Conservation (phyloP, 2,888 invertebrate species). For the Trimorus sp. region DNA sequence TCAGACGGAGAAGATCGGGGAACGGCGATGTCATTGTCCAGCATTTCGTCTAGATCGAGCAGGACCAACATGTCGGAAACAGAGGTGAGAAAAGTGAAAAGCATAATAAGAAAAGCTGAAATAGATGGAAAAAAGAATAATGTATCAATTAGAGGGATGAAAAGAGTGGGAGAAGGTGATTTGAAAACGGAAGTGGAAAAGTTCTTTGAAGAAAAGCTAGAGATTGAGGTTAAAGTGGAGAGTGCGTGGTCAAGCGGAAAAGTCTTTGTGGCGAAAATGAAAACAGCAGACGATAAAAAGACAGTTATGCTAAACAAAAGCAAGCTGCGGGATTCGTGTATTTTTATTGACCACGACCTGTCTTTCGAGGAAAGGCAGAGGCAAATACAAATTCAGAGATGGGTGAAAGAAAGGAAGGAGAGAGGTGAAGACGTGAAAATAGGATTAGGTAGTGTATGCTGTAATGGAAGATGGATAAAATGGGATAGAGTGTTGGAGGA, state of each 20-base stretch:
- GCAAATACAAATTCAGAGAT: conserved; percentile 6
- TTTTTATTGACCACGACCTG: conserved; percentile 11
- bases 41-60: too few species aligned
- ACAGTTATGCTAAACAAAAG: not conserved
- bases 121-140: conserved; percentile 15
- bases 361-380: conserved; percentile 2
- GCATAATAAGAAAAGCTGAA: conserved; percentile 11
- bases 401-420: conserved; percentile 8
- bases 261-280: conserved; percentile 2
- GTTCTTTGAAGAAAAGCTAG: conserved; percentile 11
- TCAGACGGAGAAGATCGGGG: too few species aligned
- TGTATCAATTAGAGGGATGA: conserved; percentile 8
- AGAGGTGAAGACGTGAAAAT: conserved; percentile 4
- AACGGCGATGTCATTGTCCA: too few species aligned
- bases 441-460: not conserved
- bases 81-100: conserved; percentile 8
- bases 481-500: not conserved
- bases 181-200: not conserved
- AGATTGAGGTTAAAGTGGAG: conserved; percentile 11
- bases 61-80: too few species aligned
- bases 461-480: not conserved
- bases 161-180: not conserved
- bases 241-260: conserved; percentile 1
- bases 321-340: not conserved
- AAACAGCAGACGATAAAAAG: conserved; percentile 10